Conservation (phyloP, 37 sponge, comb jelly and placozoan genomes). For the Agelas oroides region DNA sequence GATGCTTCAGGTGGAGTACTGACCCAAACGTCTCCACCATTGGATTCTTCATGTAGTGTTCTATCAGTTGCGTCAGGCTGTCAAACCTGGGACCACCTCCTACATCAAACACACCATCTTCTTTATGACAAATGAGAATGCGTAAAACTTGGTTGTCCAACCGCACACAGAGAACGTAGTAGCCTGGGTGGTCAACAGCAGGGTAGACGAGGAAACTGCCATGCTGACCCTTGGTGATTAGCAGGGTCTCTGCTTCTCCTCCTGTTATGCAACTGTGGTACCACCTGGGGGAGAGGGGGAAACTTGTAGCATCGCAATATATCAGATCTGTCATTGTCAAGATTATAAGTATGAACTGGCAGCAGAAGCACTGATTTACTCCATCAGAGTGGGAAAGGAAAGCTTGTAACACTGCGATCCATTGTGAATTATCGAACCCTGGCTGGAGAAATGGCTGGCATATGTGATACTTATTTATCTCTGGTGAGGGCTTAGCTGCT, state of each 20-base stretch:
- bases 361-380: too few relatives aligned
- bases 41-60: slow-evolving; percentile 93
- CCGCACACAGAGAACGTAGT: slow-evolving; percentile 80
- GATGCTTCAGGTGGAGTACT: slow-evolving; percentile 71
- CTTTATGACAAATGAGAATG: slow-evolving; percentile 76
- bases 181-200: slow-evolving; percentile 88
- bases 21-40: slow-evolving; percentile 89
- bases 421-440: too few relatives aligned
- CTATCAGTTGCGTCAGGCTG: slow-evolving; percentile 78
- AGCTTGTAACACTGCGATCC: too few relatives aligned
- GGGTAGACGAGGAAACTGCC: slow-evolving; percentile 93
- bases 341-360: too few relatives aligned
- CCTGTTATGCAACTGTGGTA: slow-evolving; percentile 89
- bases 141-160: slow-evolving; percentile 69
- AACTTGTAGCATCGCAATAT: too few relatives aligned
- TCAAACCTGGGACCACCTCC: slow-evolving; percentile 90
- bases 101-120: slow-evolving; percentile 80
- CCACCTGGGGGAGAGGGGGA: slow-evolving; percentile 83
- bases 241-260: slow-evolving; percentile 87
- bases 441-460: too few relatives aligned
- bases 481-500: too few relatives aligned
- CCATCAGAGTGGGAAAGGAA: too few relatives aligned
- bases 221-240: slow-evolving; percentile 72
- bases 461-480: too few relatives aligned
- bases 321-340: too few relatives aligned